A percentile compares a stretch with the other conserved stretches of the same genome.
phyloP scores from a whole-genome alignment of 2,113 vertebrate species.

The Bostrychus sinensis region DNA sequence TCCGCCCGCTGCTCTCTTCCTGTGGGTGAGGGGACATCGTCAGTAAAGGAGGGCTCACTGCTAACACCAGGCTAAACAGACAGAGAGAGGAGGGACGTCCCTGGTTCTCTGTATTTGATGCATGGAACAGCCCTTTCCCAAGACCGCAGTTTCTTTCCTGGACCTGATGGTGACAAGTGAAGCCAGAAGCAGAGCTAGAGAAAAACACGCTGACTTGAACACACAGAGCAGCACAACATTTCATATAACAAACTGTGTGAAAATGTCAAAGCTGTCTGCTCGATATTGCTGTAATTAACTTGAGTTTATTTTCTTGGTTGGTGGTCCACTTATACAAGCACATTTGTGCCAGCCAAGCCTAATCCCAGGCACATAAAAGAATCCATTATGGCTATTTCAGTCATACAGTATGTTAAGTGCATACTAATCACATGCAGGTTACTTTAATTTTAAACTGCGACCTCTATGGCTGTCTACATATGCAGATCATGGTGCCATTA shows the following conservation, averaged over 20 bases:
- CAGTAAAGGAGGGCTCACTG: conserved; percentile 33
- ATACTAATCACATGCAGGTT: conserved; percentile 13
- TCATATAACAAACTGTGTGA: not conserved
- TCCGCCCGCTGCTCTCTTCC: conserved; percentile 43
- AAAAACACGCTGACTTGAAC: conserved; percentile 9
- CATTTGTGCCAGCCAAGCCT: conserved; percentile 1
- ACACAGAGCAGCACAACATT: not conserved
- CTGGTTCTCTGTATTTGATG: conserved; percentile 3
- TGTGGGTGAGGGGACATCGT: conserved; percentile 62
- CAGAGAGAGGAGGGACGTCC: conserved; percentile 23
- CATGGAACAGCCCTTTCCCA: conserved; percentile 15
- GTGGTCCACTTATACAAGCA: conserved; percentile 5
- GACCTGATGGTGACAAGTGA: conserved; percentile 14
- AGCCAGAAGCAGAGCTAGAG: conserved; percentile 10
- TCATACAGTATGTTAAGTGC: conserved; percentile 6
- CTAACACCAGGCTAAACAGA: conserved; percentile 35
- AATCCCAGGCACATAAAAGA: conserved; percentile 1
- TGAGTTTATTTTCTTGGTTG: conserved; percentile 7
- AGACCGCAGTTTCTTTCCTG: conserved; percentile 46
- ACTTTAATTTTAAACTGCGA: conserved; percentile 4
- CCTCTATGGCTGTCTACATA: not conserved
- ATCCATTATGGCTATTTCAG: conserved; percentile 5
- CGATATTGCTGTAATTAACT: not conserved
- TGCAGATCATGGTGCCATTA: not conserved
- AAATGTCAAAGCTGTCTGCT: not conserved